phyloP scores from a whole-genome alignment of 2,888 invertebrate genomes.

The Alsophila aescularia region DNA sequence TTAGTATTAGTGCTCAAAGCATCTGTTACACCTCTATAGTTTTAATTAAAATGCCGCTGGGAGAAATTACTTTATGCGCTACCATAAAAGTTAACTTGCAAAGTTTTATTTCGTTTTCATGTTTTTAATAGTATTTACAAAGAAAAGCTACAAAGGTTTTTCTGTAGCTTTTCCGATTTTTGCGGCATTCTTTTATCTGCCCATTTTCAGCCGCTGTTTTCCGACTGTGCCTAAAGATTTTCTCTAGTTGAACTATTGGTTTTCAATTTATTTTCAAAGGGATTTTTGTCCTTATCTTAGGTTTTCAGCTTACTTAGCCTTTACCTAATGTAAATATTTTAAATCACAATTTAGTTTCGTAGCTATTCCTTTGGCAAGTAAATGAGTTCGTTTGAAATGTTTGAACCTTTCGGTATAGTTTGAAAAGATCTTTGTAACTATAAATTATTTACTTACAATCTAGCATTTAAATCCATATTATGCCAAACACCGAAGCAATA shows the following conservation, averaged over 20 bases:
- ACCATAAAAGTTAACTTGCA: constrained; percentile 20
- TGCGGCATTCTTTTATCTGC: constrained; percentile 23
- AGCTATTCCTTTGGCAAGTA: too few relatives aligned
- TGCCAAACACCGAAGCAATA: constrained; percentile 59
- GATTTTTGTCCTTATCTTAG: constrained; percentile 1
- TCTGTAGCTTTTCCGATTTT: neutral
- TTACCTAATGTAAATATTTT: neutral
- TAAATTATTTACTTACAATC: neutral
- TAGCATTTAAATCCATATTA: constrained; percentile 46
- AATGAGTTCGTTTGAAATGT: too few relatives aligned
- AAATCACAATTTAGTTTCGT: neutral
- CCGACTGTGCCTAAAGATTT: constrained; percentile 10
- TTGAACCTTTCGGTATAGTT: neutral
- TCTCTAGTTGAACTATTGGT: constrained; percentile 3
- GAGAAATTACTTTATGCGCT: constrained; percentile 14
- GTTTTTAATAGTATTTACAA: constrained; percentile 5
- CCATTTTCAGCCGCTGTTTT: constrained; percentile 20
- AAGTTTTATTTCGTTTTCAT: constrained; percentile 22
- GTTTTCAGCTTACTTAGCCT: neutral
- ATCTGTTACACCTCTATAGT: constrained; percentile 31
- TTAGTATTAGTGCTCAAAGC: constrained; percentile 27
- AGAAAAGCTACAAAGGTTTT: constrained; percentile 20
- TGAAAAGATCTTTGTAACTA: neutral
- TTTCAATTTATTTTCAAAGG: constrained; percentile 10
- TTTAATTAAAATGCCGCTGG: constrained; percentile 26